phyloP scores from a whole-genome alignment of 2,888 invertebrate genomes.

The Eledona agricola region DNA sequence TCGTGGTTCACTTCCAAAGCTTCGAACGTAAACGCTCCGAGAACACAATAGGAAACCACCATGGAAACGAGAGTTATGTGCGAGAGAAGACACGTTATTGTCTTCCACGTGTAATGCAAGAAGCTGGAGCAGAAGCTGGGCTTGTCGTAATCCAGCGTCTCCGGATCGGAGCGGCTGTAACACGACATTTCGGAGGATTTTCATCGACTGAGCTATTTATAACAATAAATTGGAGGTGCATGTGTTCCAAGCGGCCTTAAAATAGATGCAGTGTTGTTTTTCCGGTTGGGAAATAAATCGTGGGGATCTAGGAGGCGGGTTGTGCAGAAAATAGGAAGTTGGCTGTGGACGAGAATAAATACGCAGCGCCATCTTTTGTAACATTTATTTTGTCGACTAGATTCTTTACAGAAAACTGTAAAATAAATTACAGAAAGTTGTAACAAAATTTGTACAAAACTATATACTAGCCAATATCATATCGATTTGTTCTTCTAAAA shows the following conservation, averaged over 20 bases:
- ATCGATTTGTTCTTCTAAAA: no score
- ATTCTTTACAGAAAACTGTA: no score
- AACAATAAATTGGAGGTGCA: constrained; percentile 19
- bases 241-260: constrained; percentile 8
- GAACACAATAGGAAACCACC: constrained; percentile 89
- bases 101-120: constrained; percentile 78
- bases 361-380: no score
- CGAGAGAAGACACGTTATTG: constrained; percentile 85
- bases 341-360: no score
- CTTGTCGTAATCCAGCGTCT: constrained; percentile 50
- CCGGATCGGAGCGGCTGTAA: constrained; percentile 55
- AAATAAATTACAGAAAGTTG: no score
- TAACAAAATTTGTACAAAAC: no score
- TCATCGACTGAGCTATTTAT: constrained; percentile 27
- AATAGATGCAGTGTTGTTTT: constrained; percentile 18
- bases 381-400: no score
- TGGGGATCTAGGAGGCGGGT: no score
- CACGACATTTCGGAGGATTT: constrained; percentile 49
- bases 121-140: constrained; percentile 66
- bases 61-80: constrained; percentile 87
- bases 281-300: constrained; percentile 7
- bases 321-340: no score
- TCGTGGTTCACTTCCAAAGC: constrained; percentile 79
- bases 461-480: no score
- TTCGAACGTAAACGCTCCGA: constrained; percentile 87